These are phyloP conservation scores for Dendronephthya gigantea DNA, from an alignment of 64 coral and sea anemone species.

Conservation along the genomic window DNA sequence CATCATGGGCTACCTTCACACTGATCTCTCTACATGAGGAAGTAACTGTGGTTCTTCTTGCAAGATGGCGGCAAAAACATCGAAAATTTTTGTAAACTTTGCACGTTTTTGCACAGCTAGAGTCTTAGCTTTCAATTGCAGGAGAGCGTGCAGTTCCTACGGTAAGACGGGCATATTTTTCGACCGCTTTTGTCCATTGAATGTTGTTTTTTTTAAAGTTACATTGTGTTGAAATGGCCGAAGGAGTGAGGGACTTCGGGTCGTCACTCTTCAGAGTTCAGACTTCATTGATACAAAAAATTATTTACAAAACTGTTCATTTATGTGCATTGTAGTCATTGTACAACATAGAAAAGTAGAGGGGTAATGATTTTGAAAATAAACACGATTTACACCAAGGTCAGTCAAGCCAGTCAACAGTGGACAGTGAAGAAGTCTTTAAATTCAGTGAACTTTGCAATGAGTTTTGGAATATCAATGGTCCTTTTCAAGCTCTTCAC, in stretches of 20 bases:
- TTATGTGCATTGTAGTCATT: background rate
- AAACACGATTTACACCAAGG: background rate
- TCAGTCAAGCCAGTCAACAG: slow-evolving; percentile 31
- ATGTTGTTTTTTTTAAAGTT: background rate
- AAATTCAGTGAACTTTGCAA: slow-evolving; percentile 62
- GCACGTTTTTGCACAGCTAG: background rate
- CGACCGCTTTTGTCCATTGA: background rate
- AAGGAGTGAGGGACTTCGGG: background rate
- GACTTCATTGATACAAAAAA: too few relatives aligned
- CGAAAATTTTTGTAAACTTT: background rate
- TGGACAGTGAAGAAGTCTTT: slow-evolving; percentile 74
- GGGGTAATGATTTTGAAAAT: too few relatives aligned
- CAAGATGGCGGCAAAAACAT: background rate
- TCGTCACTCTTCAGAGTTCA: too few relatives aligned
- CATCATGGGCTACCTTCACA: background rate
- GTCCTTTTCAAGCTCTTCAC: slow-evolving; percentile 73
- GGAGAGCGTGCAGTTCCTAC: background rate
- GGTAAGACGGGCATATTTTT: background rate
- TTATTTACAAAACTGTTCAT: too few relatives aligned
- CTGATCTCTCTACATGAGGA: background rate
- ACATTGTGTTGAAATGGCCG: background rate
- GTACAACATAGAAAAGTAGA: background rate
- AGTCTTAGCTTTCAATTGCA: background rate
- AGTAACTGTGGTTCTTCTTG: background rate
- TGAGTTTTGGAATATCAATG: slow-evolving; percentile 73